Percentiles rank a stretch among this genome's conserved stretches.
These are phyloP conservation scores for Drosophila bocqueti DNA, from an alignment of 1,140 invertebrate genomes.

Conservation along the genomic window DNA sequence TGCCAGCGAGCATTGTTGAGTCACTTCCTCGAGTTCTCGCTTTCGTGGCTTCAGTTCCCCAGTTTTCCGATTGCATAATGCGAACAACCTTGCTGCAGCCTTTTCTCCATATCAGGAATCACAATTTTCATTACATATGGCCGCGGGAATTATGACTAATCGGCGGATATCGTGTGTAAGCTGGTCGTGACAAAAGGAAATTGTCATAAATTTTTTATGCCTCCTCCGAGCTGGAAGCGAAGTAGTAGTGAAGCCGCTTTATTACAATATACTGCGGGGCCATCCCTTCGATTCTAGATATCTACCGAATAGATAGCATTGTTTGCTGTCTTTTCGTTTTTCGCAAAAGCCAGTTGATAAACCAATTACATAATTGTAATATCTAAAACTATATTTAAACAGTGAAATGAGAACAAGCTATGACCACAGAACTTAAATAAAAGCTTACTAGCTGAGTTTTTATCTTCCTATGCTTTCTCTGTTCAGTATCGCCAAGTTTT, in stretches of 20 bases:
- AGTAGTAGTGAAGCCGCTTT: not conserved
- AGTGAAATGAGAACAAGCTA: not conserved
- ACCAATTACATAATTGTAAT: conserved; percentile 6
- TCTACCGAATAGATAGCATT: conserved; percentile 5
- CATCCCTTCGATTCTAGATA: conserved; percentile 10
- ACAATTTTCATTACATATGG: conserved; percentile 3
- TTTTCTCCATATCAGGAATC: conserved; percentile 10
- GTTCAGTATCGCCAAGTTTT: not conserved
- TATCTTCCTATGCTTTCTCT: not conserved
- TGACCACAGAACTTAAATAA: not conserved
- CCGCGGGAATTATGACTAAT: conserved; percentile 54
- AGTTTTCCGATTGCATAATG: conserved; percentile 51
- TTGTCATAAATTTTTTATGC: conserved; percentile 54
- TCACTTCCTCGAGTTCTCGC: conserved; percentile 2
- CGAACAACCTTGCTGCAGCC: conserved; percentile 6
- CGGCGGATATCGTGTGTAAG: conserved; percentile 54
- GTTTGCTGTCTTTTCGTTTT: conserved; percentile 2
- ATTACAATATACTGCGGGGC: not conserved
- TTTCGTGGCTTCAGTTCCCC: not conserved
- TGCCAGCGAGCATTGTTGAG: conserved; percentile 6
- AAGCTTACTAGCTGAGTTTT: not conserved
- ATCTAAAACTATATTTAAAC: not conserved
- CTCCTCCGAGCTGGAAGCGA: not conserved
- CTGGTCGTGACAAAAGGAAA: conserved; percentile 31
- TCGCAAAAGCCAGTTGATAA: not conserved